These are phyloP conservation scores for Threskiornis aethiopicus DNA, from an alignment of 2,797 vertebrate species.

Conservation along the genomic window DNA sequence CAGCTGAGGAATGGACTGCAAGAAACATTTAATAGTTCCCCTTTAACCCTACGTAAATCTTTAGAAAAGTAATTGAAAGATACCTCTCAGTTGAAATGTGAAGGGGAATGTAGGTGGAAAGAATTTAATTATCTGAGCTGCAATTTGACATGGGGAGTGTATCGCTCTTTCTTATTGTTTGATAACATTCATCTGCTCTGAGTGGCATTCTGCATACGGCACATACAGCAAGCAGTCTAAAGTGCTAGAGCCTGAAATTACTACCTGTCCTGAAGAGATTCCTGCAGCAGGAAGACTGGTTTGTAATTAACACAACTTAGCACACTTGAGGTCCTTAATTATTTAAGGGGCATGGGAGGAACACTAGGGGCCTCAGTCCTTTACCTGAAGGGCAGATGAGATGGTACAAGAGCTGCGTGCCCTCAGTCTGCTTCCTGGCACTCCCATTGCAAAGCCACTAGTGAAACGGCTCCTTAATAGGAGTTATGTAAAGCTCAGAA, in stretches of 20 bases:
- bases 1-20: background rate
- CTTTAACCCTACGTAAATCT: background rate
- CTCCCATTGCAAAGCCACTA: background rate
- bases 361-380: background rate
- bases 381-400: background rate
- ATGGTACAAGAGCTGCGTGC: fast-evolving
- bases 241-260: background rate
- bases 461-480: background rate
- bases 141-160: background rate
- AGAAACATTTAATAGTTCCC: background rate
- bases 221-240: background rate
- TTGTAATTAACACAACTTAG: background rate
- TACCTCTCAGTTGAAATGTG: background rate
- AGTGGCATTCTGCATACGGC: background rate
- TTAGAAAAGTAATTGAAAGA: background rate
- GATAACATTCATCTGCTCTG: background rate
- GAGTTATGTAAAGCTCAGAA: background rate
- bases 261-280: background rate
- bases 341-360: background rate
- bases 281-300: background rate
- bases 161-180: background rate
- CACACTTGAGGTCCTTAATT: background rate
- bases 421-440: background rate
- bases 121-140: background rate
- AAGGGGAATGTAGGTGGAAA: background rate